Conservation (phyloP, 2,113 vertebrate species). For the Vulpes vulpes region DNA sequence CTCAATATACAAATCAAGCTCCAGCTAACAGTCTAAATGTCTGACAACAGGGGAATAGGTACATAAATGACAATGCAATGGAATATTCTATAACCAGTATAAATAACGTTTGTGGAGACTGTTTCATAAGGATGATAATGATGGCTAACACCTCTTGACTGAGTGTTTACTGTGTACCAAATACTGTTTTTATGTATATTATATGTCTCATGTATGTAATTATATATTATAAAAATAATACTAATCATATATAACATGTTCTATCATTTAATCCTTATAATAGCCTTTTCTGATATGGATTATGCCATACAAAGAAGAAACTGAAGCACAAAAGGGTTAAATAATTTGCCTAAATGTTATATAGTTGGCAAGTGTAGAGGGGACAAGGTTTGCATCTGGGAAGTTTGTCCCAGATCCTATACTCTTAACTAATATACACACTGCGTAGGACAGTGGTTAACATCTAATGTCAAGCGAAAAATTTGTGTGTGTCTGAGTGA, state of each 20-base stretch:
- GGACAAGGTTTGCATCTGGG: not conserved
- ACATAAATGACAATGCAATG: not conserved
- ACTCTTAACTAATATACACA: not conserved
- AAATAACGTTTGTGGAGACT: not conserved
- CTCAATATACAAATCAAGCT: not conserved
- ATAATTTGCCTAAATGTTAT: slow-evolving; percentile 34
- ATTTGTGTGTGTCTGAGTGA: not conserved
- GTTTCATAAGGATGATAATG: not conserved
- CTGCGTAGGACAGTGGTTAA: not conserved
- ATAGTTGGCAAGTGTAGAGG: not conserved
- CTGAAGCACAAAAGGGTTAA: not conserved
- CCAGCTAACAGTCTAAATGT: not conserved
- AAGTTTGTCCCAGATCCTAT: not conserved
- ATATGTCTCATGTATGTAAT: not conserved
- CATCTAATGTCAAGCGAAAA: not conserved
- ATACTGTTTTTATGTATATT: not conserved
- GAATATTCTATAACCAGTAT: not conserved
- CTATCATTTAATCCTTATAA: not conserved
- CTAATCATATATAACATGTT: not conserved
- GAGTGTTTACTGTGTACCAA: not conserved
- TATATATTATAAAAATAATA: slow-evolving; percentile 29
- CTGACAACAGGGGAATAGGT: not conserved
- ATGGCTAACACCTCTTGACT: not conserved
- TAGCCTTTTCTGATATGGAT: not conserved
- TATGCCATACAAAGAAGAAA: slow-evolving; percentile 26